Base-by-base conservation (phyloP, 2,888 invertebrate genomes). In the Cremastobaeus sp. region DNA sequence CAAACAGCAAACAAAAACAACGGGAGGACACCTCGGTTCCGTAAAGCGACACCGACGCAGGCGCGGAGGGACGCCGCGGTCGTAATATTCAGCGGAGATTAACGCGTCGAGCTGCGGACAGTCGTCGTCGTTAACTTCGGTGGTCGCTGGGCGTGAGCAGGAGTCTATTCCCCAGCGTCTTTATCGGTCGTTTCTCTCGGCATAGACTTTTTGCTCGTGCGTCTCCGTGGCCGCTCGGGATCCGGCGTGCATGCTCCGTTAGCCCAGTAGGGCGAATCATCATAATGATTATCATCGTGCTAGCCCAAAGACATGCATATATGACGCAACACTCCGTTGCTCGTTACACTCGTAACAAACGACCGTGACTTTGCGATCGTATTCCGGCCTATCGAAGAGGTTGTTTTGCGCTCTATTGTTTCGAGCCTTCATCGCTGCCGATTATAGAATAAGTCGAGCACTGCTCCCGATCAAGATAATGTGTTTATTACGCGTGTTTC, bases 111-210 rank as follows among this genome's bases (percentile, higher is more conserved):
- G 34, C 34, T 25, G 21, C 43, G 21, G 43, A 54, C 45, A 54
- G 52, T 64, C 21, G 54, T 45, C 54, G 54, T 64, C 65, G 55
- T 65, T 65, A 83, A 81, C 78, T 78, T 69, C 78, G 84, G 84
- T 84, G 84, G 84, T 84, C 84, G 77, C 79, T 84, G 83, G 84
- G 83, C 82, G 83, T 83, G 83, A 4, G 5, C 57, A 32, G 43
- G 21, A 55, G 52, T 32, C 43, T 30, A 20, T 45, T 28, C 20
- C 20, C 39, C n/a, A n/a, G n/a, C 12, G 47, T 59, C 50, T 28
- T 54, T 39, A 45, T 60, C 43, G 8, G 50, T 18, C 41, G 35
- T 47, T 57, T 45, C 14, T 66, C 34, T 69, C 52, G 37, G n/a
- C n/a, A n/a, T n/a, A n/a, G n/a, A n/a, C 12, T 41, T 64, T 47